A percentile compares a stretch with the other conserved stretches of the same genome.
Evolutionary conservation across 2,888 invertebrate genomes (phyloP).

Genomic region (Macaria notata): DNA sequence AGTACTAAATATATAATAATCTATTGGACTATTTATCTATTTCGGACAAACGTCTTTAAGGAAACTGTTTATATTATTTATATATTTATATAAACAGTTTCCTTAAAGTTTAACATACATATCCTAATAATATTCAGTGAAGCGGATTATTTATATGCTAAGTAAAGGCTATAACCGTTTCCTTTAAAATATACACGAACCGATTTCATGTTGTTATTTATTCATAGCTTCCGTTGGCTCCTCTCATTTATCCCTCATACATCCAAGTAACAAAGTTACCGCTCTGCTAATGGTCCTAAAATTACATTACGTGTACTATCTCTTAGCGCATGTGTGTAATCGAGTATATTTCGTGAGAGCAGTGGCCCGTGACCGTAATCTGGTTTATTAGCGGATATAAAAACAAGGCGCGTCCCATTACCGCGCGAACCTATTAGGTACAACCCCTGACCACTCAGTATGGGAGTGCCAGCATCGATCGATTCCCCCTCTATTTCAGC

Average conservation of each 20-base stretch:
- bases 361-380: constrained; percentile 47
- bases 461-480: constrained; percentile 63
- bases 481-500: constrained; percentile 36
- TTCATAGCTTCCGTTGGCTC: constrained; percentile 1
- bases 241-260: constrained; percentile 3
- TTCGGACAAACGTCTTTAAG: no score
- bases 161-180: no score
- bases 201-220: not conserved
- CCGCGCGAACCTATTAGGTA: constrained; percentile 30
- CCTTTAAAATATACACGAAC: no score
- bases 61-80: no score
- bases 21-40: no score
- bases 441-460: constrained; percentile 43
- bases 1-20: no score
- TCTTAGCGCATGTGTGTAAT: constrained; percentile 14
- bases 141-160: no score
- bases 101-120: no score
- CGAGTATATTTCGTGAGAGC: constrained; percentile 25
- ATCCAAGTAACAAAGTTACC: constrained; percentile 5
- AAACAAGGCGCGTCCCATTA: constrained; percentile 61
- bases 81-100: no score
- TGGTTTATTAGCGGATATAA: constrained; percentile 58
- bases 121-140: no score
- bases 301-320: constrained; percentile 10
- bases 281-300: constrained; percentile 3